Base-by-base conservation (phyloP, 2,888 invertebrate genomes). In the Catocala sponsa region DNA sequence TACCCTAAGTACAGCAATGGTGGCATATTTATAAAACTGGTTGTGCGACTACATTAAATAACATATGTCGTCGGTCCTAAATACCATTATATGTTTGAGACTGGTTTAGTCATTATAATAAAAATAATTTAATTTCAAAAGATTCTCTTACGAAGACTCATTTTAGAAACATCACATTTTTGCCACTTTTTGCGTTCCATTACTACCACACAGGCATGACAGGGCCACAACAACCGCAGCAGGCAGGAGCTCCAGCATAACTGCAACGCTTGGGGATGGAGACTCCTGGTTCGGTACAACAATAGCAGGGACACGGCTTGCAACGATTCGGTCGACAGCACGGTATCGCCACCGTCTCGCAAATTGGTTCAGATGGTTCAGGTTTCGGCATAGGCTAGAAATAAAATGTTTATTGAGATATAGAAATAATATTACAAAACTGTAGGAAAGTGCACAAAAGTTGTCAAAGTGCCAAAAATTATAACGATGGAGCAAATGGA, bases 291-390 rank as follows among this genome's bases (percentile, higher is more conserved):
- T 91, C 91, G 0, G 89, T 89, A 72, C 92, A 94, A 83, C 95
- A 94, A 85, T 95, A 95, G 79, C 95, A 94, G 6, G 95, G 92
- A 73, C 95, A 95, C 2, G 95, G 95, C 83, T 94, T 95, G 80
- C 95, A 95, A 68, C 95, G 87, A 72, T 92, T 91, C 0, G 94
- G 92, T 68, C 89, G 92, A 87, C 94, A 95, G 89, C 86, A 92
- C 64, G 90, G 95, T 75, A 94, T 95, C 65, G 91, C 95, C 72
- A 89, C 89, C 61, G 88, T 84, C 25, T 91, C 88, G 54, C 86
- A 86, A 7, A 89, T 35, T 1, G 79, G 80, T 1, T 50, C 49
- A 1, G 88, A 86, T 70, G 89, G 84, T 1, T 88, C 80, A 5
- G 81, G n/a, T n/a, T n/a, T 84, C 10, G 74, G 32, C 13, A 33